Evolutionary conservation across 2,888 invertebrate species (phyloP).

Genomic region (Parnassius smintheus): DNA sequence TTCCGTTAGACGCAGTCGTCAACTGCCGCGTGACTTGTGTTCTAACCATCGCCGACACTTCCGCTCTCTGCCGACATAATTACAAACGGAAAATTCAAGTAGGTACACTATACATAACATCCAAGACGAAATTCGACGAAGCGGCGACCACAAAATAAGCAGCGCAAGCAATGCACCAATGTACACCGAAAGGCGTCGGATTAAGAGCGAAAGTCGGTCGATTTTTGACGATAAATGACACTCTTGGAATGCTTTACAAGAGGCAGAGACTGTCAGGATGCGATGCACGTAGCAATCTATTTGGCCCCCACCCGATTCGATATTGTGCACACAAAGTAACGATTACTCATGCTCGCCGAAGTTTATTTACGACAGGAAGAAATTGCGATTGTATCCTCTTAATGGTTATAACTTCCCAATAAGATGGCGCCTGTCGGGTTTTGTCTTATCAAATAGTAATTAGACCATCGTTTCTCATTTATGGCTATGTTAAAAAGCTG

Average conservation of each 20-base stretch:
- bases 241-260: constrained; percentile 37
- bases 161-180: constrained; percentile 11
- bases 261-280: constrained; percentile 45
- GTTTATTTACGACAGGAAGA: constrained; percentile 79
- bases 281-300: constrained; percentile 73
- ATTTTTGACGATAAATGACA: constrained; percentile 16
- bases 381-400: constrained; percentile 76
- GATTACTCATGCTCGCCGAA: constrained; percentile 73
- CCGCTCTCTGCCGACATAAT: constrained; percentile 69
- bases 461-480: constrained; percentile 29
- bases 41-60: constrained; percentile 67
- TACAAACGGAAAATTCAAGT: constrained; percentile 76
- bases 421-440: constrained; percentile 44
- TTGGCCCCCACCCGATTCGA: constrained; percentile 66
- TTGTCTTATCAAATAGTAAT: constrained; percentile 34
- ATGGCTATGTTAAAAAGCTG: constrained; percentile 22
- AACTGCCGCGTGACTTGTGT: constrained; percentile 71
- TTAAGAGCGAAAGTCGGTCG: constrained; percentile 30
- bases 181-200: constrained; percentile 17
- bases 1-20: constrained; percentile 70
- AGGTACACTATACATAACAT: constrained; percentile 63
- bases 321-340: constrained; percentile 75
- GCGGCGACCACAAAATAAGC: constrained; percentile 30
- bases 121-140: constrained; percentile 64
- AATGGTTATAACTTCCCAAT: constrained; percentile 75